Evolutionary conservation across 1,140 invertebrate species (phyloP).

Genomic region (Sycophaga agraensis): DNA sequence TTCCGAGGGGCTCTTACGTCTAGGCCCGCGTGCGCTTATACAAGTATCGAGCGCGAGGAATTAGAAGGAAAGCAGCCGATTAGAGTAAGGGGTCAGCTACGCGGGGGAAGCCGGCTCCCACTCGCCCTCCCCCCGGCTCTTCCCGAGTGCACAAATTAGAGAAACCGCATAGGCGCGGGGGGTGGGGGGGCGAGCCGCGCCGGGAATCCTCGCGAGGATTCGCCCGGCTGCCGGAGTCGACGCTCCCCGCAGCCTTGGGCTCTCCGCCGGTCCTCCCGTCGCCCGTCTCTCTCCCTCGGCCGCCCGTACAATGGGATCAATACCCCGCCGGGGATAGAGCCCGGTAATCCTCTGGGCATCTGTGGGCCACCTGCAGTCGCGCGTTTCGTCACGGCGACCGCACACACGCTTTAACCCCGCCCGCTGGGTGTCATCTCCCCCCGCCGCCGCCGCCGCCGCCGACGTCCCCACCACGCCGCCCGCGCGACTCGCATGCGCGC

Average conservation of each 20-base stretch:
- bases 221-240: not conserved
- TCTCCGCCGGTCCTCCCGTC: not conserved
- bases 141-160: too few species aligned
- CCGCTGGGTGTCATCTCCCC: too few species aligned
- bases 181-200: not conserved
- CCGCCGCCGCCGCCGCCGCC: not conserved
- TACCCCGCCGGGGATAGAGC: conserved; percentile 56
- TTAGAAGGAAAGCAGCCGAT: not conserved
- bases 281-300: not conserved
- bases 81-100: too few species aligned
- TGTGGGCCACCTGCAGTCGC: conserved; percentile 58
- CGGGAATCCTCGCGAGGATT: conserved; percentile 12
- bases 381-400: conserved; percentile 54
- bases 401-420: not conserved
- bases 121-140: too few species aligned
- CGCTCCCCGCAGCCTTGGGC: not conserved
- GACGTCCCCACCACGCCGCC: not conserved
- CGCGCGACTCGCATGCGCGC: not conserved
- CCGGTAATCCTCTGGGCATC: conserved; percentile 53
- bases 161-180: too few species aligned
- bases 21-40: too few species aligned
- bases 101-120: too few species aligned
- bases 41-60: not conserved
- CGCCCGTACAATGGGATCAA: conserved; percentile 53
- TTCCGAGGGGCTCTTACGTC: too few species aligned